Evolutionary conservation across 2,113 vertebrate species (phyloP).

Genomic region (Alexandromys fortis): DNA sequence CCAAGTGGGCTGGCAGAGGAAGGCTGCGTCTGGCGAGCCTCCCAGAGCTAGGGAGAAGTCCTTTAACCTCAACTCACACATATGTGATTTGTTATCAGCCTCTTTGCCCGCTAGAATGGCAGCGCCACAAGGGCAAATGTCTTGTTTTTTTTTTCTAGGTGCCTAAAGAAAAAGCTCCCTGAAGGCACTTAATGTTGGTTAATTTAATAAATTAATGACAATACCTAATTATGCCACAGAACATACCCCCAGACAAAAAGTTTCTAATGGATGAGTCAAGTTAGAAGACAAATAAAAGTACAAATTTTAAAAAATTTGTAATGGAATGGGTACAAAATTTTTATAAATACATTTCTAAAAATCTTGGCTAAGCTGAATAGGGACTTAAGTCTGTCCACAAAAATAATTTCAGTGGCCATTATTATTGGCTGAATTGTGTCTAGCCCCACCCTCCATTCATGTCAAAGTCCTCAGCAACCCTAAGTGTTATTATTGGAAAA

Average conservation of each 20-base stretch:
- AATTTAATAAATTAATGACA: background rate
- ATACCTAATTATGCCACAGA: background rate
- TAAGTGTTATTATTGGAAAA: background rate
- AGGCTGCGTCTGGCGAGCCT: background rate
- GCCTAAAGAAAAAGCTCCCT: background rate
- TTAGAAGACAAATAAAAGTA: background rate
- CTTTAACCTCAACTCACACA: background rate
- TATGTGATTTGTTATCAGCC: background rate
- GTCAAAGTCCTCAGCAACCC: background rate
- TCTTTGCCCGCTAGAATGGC: background rate
- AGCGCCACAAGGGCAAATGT: background rate
- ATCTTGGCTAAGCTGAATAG: background rate
- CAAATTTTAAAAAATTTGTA: constrained; percentile 1
- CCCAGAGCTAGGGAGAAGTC: background rate
- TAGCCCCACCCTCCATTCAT: background rate
- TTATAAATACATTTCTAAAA: background rate
- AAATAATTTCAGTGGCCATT: background rate
- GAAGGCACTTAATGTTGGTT: background rate
- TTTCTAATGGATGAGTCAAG: background rate
- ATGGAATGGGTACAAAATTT: background rate
- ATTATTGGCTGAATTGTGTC: background rate
- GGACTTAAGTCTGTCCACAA: background rate
- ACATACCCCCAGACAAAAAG: constrained; percentile 16
- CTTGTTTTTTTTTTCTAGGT: background rate
- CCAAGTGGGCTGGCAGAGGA: background rate